These are phyloP conservation scores for Sarcophaga subvicina DNA, from an alignment of 2,888 invertebrate genomes.

Conservation along the genomic window DNA sequence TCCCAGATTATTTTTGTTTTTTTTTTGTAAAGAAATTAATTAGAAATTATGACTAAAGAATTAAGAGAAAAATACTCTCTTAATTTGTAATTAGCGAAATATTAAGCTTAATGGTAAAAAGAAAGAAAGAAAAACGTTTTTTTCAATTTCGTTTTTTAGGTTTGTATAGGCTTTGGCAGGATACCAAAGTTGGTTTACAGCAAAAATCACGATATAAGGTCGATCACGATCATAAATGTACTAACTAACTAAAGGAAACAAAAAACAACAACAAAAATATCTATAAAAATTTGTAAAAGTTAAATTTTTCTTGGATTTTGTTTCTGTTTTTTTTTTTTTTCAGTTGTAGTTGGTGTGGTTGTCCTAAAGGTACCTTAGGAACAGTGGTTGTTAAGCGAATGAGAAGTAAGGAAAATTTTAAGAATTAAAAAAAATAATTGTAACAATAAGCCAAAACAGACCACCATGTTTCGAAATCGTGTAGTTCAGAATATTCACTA, in stretches of 20 bases:
- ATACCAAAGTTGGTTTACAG: slow-evolving; percentile 68
- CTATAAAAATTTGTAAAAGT: slow-evolving; percentile 57
- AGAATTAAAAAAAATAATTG: too few relatives aligned
- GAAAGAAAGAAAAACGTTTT: slow-evolving; percentile 24
- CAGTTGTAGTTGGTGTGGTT: background rate
- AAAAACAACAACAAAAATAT: slow-evolving; percentile 13
- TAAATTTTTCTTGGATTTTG: slow-evolving; percentile 26
- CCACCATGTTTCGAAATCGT: too few relatives aligned
- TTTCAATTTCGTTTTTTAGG: slow-evolving; percentile 10
- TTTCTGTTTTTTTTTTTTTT: background rate
- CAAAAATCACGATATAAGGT: slow-evolving; percentile 75
- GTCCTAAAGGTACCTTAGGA: background rate
- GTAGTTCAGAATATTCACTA: too few relatives aligned
- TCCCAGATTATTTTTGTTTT: background rate
- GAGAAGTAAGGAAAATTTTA: too few relatives aligned
- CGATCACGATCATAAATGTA: slow-evolving; percentile 75
- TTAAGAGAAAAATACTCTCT: slow-evolving; percentile 12
- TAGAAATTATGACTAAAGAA: slow-evolving; percentile 47
- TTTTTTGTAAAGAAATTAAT: slow-evolving; percentile 34
- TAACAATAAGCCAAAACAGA: too few relatives aligned
- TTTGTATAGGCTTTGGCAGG: slow-evolving; percentile 3
- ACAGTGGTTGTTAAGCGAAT: slow-evolving; percentile 27
- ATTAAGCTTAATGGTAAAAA: slow-evolving; percentile 33
- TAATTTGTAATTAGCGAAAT: slow-evolving; percentile 53
- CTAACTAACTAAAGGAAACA: background rate